phyloP scores from a whole-genome alignment of 2,888 invertebrate species.

The Drosophila koepferae region DNA sequence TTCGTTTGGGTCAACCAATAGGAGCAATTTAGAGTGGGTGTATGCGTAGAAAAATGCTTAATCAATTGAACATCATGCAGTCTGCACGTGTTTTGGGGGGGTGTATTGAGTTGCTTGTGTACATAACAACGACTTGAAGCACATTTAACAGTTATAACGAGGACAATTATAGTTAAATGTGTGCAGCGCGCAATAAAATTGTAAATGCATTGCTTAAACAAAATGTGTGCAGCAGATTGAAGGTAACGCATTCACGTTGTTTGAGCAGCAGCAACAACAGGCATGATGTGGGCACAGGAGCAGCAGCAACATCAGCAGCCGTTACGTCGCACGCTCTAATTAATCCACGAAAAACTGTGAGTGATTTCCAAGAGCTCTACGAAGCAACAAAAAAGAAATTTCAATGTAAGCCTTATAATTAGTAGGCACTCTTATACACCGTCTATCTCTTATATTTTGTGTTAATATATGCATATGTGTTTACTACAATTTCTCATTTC shows the following conservation, averaged over 20 bases:
- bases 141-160: conserved; percentile 37
- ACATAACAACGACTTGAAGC: conserved; percentile 56
- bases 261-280: conserved; percentile 21
- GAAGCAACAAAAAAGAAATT: conserved; percentile 89
- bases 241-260: conserved; percentile 1
- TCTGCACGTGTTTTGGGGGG: conserved; percentile 30
- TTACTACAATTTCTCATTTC: neutral
- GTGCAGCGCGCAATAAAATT: conserved; percentile 61
- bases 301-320: conserved; percentile 29
- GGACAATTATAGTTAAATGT: conserved; percentile 60
- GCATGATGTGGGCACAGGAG: conserved; percentile 7
- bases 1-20: neutral
- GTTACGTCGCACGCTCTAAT: conserved; percentile 42
- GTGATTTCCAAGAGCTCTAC: conserved; percentile 87
- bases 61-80: conserved; percentile 43
- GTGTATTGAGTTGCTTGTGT: conserved; percentile 17
- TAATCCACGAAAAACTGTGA: conserved; percentile 63
- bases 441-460: neutral
- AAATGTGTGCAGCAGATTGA: conserved; percentile 45
- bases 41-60: neutral
- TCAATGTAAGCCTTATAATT: conserved; percentile 88
- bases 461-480: neutral
- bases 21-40: neutral
- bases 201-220: conserved; percentile 53
- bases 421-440: conserved; percentile 47